phyloP scores from a whole-genome alignment of 37 sponge, comb jelly and placozoan genomes.

The Geodia barretti region DNA sequence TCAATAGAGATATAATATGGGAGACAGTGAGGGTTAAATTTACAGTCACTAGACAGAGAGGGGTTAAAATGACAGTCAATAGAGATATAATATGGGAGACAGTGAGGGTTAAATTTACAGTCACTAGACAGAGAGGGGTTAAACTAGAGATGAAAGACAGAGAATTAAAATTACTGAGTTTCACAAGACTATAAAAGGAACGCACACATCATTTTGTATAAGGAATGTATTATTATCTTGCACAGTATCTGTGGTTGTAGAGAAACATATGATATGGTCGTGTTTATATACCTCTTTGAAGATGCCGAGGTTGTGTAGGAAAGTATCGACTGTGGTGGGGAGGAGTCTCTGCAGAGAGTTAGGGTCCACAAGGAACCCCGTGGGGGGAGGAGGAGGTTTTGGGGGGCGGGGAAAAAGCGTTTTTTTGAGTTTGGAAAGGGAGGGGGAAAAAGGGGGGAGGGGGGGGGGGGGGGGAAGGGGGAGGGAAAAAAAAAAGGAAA shows the following conservation, averaged over 20 bases:
- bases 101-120: not conserved
- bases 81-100: not conserved
- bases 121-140: not conserved
- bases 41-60: not conserved
- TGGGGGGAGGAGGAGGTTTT: not conserved
- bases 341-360: slow-evolving; percentile 52
- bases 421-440: too few relatives aligned
- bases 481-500: not conserved
- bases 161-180: not conserved
- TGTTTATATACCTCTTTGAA: slow-evolving; percentile 29
- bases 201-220: too few relatives aligned
- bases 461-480: not conserved
- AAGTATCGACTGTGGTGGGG: slow-evolving; percentile 30
- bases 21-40: slow-evolving; percentile 1
- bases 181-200: too few relatives aligned
- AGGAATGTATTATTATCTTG: too few relatives aligned
- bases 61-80: not conserved
- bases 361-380: too few relatives aligned
- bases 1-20: not conserved
- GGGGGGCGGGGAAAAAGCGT: not conserved
- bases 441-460: too few relatives aligned
- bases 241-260: too few relatives aligned
- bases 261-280: too few relatives aligned
- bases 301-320: slow-evolving; percentile 56
- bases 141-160: not conserved